Evolutionary conservation across 2,888 invertebrate genomes (phyloP).

Genomic region (Pediacus dermestoides): DNA sequence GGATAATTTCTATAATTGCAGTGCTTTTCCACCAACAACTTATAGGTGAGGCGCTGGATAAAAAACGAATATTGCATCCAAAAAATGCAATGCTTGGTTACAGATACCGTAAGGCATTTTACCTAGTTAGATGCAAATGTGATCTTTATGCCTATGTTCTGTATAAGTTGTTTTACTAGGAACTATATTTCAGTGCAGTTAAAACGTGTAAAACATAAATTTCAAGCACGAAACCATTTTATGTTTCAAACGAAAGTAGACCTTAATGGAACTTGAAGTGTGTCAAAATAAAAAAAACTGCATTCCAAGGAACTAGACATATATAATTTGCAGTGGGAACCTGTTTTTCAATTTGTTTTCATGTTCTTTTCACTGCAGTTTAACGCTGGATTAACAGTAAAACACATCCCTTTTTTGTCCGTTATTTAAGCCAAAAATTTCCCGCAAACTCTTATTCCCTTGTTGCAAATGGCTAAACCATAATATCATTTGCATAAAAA

Average conservation of each 20-base stretch:
- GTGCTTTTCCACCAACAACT: neutral
- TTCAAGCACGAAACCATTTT: conserved; percentile 1
- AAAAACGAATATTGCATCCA: conserved; percentile 1
- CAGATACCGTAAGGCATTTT: conserved; percentile 1
- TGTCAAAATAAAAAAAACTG: conserved; percentile 40
- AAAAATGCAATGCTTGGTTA: neutral
- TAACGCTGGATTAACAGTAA: conserved; percentile 28
- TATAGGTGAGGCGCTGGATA: neutral
- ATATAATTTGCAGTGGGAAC: conserved; percentile 41
- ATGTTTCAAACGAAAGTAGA: conserved; percentile 6
- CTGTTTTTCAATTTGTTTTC: conserved; percentile 44
- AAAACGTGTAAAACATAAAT: neutral
- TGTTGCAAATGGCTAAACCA: too few relatives aligned
- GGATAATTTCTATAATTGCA: neutral
- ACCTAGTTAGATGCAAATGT: conserved; percentile 1
- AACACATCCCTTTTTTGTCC: conserved; percentile 10
- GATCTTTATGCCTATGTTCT: neutral
- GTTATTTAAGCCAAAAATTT: neutral
- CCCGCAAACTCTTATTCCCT: too few relatives aligned
- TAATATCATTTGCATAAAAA: too few relatives aligned
- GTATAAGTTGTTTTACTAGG: conserved; percentile 2
- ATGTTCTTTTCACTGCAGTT: conserved; percentile 41
- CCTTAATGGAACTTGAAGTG: conserved; percentile 29
- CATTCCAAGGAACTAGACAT: conserved; percentile 40
- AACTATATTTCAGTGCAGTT: conserved; percentile 2